phyloP scores from a whole-genome alignment of 1,140 invertebrate species.

The Odontomachus brunneus region DNA sequence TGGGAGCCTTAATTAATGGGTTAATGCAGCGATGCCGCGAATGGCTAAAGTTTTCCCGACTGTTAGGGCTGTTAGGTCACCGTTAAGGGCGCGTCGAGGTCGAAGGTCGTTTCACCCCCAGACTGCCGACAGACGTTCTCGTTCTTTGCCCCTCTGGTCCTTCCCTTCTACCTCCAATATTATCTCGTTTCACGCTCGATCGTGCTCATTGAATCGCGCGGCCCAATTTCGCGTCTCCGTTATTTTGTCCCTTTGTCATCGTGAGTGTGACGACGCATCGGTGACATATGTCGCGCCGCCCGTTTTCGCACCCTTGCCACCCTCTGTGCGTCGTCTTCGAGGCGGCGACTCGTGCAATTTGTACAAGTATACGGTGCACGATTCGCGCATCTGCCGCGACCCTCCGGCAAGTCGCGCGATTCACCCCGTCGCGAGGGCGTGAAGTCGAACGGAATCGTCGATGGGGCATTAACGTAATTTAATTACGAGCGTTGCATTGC shows the following conservation, averaged over 20 bases:
- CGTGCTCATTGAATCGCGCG: conserved; percentile 67
- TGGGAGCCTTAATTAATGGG: conserved; percentile 66
- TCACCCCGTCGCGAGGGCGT: conserved; percentile 48
- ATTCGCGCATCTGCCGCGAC: conserved; percentile 67
- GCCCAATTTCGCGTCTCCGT: conserved; percentile 70
- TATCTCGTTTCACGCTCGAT: conserved; percentile 73
- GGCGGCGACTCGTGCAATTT: conserved; percentile 61
- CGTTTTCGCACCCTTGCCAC: conserved; percentile 15
- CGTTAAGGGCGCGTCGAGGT: conserved; percentile 10
- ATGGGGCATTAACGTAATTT: conserved; percentile 29
- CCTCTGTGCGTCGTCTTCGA: neutral
- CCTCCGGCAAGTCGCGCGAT: conserved; percentile 35
- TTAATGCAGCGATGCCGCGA: conserved; percentile 49
- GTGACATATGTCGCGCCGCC: conserved; percentile 68
- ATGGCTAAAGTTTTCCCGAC: conserved; percentile 47
- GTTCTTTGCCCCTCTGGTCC: conserved; percentile 20
- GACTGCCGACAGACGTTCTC: conserved; percentile 39
- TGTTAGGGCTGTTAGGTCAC: conserved; percentile 33
- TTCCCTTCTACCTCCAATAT: conserved; percentile 36
- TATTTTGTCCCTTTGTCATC: conserved; percentile 70
- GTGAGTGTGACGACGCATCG: conserved; percentile 62
- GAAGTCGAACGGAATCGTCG: conserved; percentile 68
- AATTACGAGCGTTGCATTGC: neutral
- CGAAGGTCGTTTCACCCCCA: conserved; percentile 17
- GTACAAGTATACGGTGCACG: conserved; percentile 67